Conservation (phyloP, 2,888 invertebrate species). For the Xestoiulus laeticollis region DNA sequence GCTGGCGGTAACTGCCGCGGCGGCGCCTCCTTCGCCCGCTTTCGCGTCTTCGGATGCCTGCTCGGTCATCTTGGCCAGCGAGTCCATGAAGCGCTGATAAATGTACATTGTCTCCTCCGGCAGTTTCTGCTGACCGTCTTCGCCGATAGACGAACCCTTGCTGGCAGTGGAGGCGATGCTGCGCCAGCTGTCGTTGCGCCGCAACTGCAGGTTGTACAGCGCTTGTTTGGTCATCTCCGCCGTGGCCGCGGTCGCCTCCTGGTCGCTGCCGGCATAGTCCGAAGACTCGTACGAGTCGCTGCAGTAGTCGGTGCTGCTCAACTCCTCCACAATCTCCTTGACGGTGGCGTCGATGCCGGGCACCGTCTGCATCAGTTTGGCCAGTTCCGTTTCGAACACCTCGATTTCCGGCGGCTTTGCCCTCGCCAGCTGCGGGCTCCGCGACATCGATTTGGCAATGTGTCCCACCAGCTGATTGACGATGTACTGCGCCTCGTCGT, state of each 20-base stretch:
- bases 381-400: constrained; percentile 89
- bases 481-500: constrained; percentile 58
- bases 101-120: constrained; percentile 77
- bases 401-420: constrained; percentile 83
- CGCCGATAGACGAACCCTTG: constrained; percentile 27
- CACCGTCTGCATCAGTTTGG: constrained; percentile 90
- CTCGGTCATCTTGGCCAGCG: constrained; percentile 72
- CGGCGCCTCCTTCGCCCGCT: background rate
- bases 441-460: constrained; percentile 55
- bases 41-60: constrained; percentile 54
- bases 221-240: background rate
- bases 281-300: constrained; percentile 93
- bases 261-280: constrained; percentile 88
- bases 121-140: constrained; percentile 45
- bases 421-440: constrained; percentile 62
- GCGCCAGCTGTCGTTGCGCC: constrained; percentile 50
- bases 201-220: background rate
- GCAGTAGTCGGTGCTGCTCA: constrained; percentile 93
- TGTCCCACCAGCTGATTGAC: constrained; percentile 58
- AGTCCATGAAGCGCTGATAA: constrained; percentile 86
- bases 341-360: constrained; percentile 91
- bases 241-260: constrained; percentile 65
- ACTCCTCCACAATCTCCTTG: constrained; percentile 88
- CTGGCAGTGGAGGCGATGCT: constrained; percentile 43
- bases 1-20: background rate